Percentiles rank a stretch among this genome's conserved stretches.
phyloP scores from a whole-genome alignment of 2,113 vertebrate genomes.

The Origma solitaria region DNA sequence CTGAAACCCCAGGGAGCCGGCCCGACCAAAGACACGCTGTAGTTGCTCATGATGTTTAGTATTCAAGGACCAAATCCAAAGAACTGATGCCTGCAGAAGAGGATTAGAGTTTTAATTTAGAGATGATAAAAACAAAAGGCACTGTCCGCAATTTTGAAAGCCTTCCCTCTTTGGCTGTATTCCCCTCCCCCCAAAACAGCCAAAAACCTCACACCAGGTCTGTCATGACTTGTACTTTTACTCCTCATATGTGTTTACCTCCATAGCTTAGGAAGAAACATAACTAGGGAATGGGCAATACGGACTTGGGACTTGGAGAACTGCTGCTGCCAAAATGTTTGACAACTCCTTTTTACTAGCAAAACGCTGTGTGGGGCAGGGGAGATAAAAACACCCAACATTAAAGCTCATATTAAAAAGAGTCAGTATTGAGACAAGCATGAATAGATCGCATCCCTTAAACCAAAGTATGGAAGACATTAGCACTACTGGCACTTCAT shows the following conservation, averaged over 20 bases:
- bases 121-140: not conserved
- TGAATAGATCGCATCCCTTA: not conserved
- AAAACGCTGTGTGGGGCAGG: not conserved
- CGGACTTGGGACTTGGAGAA: not conserved
- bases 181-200: not conserved
- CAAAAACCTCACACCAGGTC: not conserved
- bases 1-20: constrained; percentile 97
- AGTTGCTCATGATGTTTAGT: constrained; percentile 85
- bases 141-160: not conserved
- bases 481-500: not conserved
- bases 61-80: constrained; percentile 45
- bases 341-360: not conserved
- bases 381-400: not conserved
- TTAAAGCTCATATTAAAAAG: not conserved
- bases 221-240: not conserved
- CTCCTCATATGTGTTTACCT: not conserved
- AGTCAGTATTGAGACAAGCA: not conserved
- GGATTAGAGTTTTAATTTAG: constrained; percentile 37
- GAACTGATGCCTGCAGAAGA: constrained; percentile 59
- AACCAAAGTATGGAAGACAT: not conserved
- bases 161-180: not conserved
- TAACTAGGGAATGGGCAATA: not conserved
- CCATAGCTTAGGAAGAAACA: not conserved
- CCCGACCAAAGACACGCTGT: constrained; percentile 84
- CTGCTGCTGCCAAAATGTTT: not conserved